phyloP scores from a whole-genome alignment of 64 coral and sea anemone genomes.

The Pocillopora damicornis region DNA sequence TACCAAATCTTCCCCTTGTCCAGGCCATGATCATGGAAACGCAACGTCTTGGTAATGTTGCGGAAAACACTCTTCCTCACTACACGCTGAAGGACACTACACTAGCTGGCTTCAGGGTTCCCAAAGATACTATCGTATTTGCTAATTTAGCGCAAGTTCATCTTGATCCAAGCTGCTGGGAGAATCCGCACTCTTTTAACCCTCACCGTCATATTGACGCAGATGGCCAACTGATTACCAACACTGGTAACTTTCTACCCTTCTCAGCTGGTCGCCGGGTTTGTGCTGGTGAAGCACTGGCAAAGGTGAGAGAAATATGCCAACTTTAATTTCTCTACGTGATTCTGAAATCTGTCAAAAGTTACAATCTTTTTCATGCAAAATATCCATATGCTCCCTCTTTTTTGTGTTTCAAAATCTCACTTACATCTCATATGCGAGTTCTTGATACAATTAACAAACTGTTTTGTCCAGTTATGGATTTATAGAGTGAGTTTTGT shows the following conservation, averaged over 20 bases:
- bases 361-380: too few relatives aligned
- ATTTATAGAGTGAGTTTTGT: too few relatives aligned
- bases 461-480: too few relatives aligned
- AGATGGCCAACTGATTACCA: constrained; percentile 4
- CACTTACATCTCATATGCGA: too few relatives aligned
- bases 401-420: too few relatives aligned
- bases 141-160: background rate
- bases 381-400: too few relatives aligned
- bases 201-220: background rate
- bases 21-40: constrained; percentile 48
- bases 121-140: constrained; percentile 29
- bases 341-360: background rate
- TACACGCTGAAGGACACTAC: constrained; percentile 18
- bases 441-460: too few relatives aligned
- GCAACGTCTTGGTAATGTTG: constrained; percentile 8
- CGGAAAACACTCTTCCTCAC: constrained; percentile 14
- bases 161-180: constrained; percentile 12
- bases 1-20: constrained; percentile 19
- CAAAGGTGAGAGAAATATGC: constrained; percentile 21
- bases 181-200: background rate
- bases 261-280: constrained; percentile 49
- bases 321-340: background rate
- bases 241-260: constrained; percentile 22
- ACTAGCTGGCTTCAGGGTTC: constrained; percentile 24
- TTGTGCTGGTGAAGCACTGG: constrained; percentile 44